These are phyloP conservation scores for Laupala kohalensis DNA, from an alignment of 1,140 invertebrate genomes.

Conservation along the genomic window DNA sequence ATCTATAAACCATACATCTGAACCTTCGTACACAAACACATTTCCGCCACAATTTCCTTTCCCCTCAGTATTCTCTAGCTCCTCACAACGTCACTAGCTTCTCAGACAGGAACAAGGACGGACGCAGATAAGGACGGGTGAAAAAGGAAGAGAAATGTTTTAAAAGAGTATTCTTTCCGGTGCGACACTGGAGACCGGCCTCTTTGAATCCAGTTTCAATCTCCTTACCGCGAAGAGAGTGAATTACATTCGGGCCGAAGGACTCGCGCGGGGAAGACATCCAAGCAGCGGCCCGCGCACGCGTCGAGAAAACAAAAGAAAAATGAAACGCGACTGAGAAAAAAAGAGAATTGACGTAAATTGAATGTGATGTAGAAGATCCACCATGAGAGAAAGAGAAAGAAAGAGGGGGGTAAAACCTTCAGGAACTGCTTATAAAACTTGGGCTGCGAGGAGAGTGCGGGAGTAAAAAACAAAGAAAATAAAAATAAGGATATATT, in stretches of 20 bases:
- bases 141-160: neutral
- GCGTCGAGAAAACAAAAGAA: neutral
- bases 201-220: neutral
- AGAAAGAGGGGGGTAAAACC: no score
- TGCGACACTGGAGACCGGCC: neutral
- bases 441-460: neutral
- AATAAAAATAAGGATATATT: neutral
- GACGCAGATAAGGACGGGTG: neutral
- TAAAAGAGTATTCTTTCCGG: neutral
- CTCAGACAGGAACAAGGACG: neutral
- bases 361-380: conserved; percentile 6
- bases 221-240: neutral
- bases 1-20: no score
- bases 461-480: neutral
- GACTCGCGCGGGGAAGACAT: no score
- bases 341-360: neutral
- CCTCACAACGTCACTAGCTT: neutral
- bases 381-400: neutral
- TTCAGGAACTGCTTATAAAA: neutral
- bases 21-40: no score
- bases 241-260: no score
- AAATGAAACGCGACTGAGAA: neutral
- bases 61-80: no score
- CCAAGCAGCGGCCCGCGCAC: no score
- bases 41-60: no score